Conservation (phyloP, 2,113 vertebrate genomes). For the Varanus salvator region DNA sequence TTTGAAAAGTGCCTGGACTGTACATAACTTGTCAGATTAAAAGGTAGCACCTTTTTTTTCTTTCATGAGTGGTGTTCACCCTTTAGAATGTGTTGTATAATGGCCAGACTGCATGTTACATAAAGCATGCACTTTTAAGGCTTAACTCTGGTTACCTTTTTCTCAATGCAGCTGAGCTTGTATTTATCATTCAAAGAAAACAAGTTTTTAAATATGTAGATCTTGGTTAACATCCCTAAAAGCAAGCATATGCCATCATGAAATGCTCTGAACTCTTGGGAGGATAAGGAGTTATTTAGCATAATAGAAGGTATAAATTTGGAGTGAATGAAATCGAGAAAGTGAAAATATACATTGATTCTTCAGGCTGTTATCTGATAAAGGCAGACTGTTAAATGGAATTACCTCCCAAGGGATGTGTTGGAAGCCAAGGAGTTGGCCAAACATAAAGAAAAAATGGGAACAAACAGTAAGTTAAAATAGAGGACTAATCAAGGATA, state of each 20-base stretch:
- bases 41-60: background rate
- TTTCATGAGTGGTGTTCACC: background rate
- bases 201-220: background rate
- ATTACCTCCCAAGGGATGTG: background rate
- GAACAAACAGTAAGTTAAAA: background rate
- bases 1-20: background rate
- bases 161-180: background rate
- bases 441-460: background rate
- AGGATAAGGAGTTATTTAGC: background rate
- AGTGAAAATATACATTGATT: background rate
- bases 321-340: background rate
- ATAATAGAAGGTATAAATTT: background rate
- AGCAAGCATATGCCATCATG: background rate
- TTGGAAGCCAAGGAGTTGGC: background rate
- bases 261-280: background rate
- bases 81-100: background rate
- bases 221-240: background rate
- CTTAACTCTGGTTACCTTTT: background rate
- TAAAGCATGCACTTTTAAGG: background rate
- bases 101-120: background rate
- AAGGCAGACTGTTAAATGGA: slow-evolving; percentile 28
- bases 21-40: background rate
- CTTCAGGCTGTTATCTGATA: slow-evolving; percentile 8
- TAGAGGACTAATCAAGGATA: background rate
- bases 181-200: background rate